Evolutionary conservation across 2,888 invertebrate species (phyloP).

Genomic region (Cybosia mesomella): DNA sequence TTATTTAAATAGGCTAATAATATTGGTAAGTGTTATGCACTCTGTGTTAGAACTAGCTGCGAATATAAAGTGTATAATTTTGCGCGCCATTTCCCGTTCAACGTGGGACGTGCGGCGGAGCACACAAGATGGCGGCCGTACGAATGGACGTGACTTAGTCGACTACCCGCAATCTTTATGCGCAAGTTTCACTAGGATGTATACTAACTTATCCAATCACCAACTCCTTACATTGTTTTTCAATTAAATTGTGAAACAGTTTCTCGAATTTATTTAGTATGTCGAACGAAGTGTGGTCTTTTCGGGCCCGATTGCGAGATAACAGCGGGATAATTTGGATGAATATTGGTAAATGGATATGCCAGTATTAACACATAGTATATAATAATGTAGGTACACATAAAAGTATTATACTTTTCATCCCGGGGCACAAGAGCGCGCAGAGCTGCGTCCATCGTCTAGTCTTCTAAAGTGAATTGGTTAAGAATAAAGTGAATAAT

Average conservation of each 20-base stretch:
- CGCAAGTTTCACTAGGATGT: neutral
- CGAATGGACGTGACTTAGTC: constrained; percentile 23
- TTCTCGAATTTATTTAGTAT: neutral
- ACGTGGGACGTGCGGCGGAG: constrained; percentile 38
- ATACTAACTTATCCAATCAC: neutral
- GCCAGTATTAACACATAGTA: too few species aligned
- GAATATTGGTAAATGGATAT: too few species aligned
- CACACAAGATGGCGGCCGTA: constrained; percentile 61
- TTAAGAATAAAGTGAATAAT: too few species aligned
- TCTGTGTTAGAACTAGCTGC: constrained; percentile 28
- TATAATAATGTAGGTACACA: too few species aligned
- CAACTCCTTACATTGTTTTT: constrained; percentile 2
- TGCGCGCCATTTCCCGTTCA: constrained; percentile 75
- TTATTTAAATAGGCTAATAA: constrained; percentile 9
- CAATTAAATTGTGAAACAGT: neutral
- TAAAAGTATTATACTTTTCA: too few species aligned
- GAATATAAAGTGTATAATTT: constrained; percentile 73
- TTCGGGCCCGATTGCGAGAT: too few species aligned
- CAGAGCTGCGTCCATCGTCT: too few species aligned
- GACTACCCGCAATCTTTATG: neutral
- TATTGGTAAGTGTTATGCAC: constrained; percentile 50
- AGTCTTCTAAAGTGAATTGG: too few species aligned
- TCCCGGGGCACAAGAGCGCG: too few species aligned
- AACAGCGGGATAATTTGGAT: too few species aligned
- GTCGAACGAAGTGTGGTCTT: too few species aligned